Conservation (phyloP, 2,113 vertebrate genomes). For the Australoheros scitulus region DNA sequence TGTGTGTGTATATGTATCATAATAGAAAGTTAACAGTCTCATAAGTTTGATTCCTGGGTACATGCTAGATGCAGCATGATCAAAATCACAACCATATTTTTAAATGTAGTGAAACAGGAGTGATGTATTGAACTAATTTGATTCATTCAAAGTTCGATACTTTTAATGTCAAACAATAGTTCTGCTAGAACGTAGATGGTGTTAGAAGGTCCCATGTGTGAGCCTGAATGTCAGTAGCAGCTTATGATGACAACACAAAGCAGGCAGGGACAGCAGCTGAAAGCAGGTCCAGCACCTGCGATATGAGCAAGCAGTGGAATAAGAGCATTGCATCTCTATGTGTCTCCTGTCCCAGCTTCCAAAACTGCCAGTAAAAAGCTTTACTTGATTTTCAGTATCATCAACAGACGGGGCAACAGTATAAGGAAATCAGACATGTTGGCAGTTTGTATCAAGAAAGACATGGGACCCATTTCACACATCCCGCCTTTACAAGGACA, state of each 20-base stretch:
- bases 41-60: background rate
- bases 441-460: background rate
- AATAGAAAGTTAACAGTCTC: background rate
- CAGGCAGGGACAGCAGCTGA: no score
- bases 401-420: no score
- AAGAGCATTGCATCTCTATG: background rate
- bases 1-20: slow-evolving; percentile 1
- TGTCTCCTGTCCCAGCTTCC: background rate
- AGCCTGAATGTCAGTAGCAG: no score
- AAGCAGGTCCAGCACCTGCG: background rate
- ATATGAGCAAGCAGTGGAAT: background rate
- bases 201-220: no score
- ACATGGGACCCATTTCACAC: background rate
- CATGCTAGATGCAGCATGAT: background rate
- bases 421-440: background rate
- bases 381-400: background rate
- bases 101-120: background rate
- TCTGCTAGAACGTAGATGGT: no score
- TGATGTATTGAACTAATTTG: background rate
- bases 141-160: background rate
- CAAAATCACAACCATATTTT: background rate
- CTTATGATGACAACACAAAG: no score
- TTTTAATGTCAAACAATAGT: no score
- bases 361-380: background rate
- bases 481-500: background rate